phyloP scores from a whole-genome alignment of 2,797 vertebrate genomes.

The Amniataba percoides region DNA sequence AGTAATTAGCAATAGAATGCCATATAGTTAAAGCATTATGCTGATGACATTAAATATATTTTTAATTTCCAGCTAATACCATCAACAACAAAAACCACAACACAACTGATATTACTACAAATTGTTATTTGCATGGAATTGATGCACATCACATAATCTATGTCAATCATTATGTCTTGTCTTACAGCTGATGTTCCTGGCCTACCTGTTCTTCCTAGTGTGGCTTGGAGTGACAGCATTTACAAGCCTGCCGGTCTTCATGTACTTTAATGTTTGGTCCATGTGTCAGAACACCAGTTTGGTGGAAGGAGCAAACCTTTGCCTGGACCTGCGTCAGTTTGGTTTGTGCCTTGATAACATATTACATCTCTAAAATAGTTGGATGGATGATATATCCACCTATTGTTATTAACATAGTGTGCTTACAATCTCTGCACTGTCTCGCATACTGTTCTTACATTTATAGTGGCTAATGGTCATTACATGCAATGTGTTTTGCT shows the following conservation, averaged over 20 bases:
- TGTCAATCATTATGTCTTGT: neutral
- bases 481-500: too few species aligned
- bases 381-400: neutral
- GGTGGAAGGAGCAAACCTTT: slow-evolving; percentile 90
- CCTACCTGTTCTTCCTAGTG: slow-evolving; percentile 97
- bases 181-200: slow-evolving; percentile 96
- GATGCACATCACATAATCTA: neutral
- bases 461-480: neutral
- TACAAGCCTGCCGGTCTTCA: slow-evolving; percentile 96
- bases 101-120: neutral
- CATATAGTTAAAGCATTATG: neutral
- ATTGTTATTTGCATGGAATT: neutral
- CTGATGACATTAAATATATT: neutral
- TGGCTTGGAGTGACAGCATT: slow-evolving; percentile 98
- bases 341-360: slow-evolving; percentile 79
- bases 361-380: neutral
- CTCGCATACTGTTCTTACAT: neutral
- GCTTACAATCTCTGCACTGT: neutral
- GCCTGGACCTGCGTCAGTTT: slow-evolving; percentile 96
- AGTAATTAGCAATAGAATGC: neutral
- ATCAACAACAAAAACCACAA: neutral
- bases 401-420: neutral
- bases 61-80: neutral
- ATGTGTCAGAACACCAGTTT: slow-evolving; percentile 95
- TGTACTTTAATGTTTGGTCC: slow-evolving; percentile 98